Conservation (phyloP, 1,140 invertebrate genomes). For the Helicoverpa armigera region DNA sequence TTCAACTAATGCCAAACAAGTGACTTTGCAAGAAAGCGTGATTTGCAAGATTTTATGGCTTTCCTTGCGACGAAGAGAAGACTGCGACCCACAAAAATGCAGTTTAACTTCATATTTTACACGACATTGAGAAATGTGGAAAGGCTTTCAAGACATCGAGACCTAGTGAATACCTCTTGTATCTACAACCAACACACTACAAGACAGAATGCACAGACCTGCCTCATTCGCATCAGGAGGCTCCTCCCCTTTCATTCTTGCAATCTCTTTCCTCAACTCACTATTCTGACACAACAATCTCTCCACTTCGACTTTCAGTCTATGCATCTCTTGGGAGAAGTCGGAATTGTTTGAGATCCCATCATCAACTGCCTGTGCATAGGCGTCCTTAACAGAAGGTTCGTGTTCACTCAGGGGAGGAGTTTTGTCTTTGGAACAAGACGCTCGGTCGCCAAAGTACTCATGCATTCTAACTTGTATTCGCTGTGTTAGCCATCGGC, state of each 20-base stretch:
- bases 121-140: too few species aligned
- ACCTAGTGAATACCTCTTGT: not conserved
- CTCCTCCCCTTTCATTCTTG: constrained; percentile 56
- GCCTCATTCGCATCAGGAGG: constrained; percentile 34
- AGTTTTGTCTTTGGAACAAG: constrained; percentile 50
- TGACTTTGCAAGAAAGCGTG: too few species aligned
- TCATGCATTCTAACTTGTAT: constrained; percentile 57
- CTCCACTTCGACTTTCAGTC: constrained; percentile 64
- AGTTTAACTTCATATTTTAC: too few species aligned
- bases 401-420: not conserved
- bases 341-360: constrained; percentile 43
- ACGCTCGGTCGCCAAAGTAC: constrained; percentile 54
- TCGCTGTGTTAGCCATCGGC: constrained; percentile 38
- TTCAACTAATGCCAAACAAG: not conserved
- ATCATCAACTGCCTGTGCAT: constrained; percentile 28
- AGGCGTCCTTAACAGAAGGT: not conserved
- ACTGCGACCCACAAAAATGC: too few species aligned
- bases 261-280: constrained; percentile 72
- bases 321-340: constrained; percentile 60
- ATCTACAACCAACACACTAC: constrained; percentile 21
- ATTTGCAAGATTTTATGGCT: too few species aligned
- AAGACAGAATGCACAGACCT: constrained; percentile 41
- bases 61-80: too few species aligned
- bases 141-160: not conserved
- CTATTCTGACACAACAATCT: constrained; percentile 84